Evolutionary conservation across 2,888 invertebrate species (phyloP), one percentile per base, ranked within the genome.

Genomic region (Pyrochroa serraticornis): DNA sequence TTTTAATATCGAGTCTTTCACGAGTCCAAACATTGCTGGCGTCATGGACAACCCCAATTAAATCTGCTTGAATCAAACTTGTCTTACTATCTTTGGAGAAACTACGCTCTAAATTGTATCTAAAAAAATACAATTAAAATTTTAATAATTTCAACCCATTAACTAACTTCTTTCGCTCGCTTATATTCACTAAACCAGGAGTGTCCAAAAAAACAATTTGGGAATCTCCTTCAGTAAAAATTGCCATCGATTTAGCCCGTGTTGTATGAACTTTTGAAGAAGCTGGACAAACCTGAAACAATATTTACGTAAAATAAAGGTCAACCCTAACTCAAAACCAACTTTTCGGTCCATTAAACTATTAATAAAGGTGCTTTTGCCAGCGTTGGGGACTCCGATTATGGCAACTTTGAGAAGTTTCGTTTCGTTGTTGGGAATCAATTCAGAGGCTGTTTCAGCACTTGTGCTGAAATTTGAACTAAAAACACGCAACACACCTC

Each of bases 341-440:
- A 93, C 93, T 78, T 88, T 87, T 77, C 91, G 85, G 62, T 90
- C 87, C 49, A 93, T 84, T 14, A 98, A 82, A 71, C 86, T 85
- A 79, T 98, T 98, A 31, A 96, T 91, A 31, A 98, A 83, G 0
- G 97, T 96, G 75, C 97, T 97, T 79, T 98, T 98, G 30, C 98
- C 98, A 45, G 89, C 90, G 84, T 98, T 98, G 2, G 98, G 97
- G 8, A 91, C 83, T 1, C 98, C 98, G 65, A 98, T 87, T 13
- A 98, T 88, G 6, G 96, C 93, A 22, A 95, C 87, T 79, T 86
- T 87, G 6, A 88, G 79, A n/a, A 86, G 75, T 80, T 73, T 80
- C 10, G 63, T 58, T 7, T 37, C 22, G 12, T 44, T 45, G 9
- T 49, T 31, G 2, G 38, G 48, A 1, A 34, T 3, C 6, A 41